phyloP scores from a whole-genome alignment of 2,113 vertebrate species.

The Takifugu flavidus region DNA sequence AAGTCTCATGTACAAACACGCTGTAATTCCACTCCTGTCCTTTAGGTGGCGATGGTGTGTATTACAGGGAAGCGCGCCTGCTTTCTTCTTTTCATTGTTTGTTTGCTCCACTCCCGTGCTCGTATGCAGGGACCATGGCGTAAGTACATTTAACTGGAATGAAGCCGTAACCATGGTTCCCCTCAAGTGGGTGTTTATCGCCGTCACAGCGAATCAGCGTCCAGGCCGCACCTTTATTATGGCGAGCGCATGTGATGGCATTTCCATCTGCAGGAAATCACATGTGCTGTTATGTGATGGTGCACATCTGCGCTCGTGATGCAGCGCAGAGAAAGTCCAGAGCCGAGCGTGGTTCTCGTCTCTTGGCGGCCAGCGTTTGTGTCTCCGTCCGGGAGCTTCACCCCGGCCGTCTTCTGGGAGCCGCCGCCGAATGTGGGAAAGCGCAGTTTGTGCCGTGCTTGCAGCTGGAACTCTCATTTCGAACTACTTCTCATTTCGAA shows the following conservation, averaged over 20 bases:
- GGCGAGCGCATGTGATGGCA: conserved; percentile 3
- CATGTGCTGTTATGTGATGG: conserved; percentile 6
- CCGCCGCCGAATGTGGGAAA: conserved; percentile 56
- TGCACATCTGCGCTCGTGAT: conserved; percentile 1
- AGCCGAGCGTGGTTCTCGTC: neutral
- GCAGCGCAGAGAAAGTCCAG: conserved; percentile 1
- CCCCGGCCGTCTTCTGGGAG: conserved; percentile 52
- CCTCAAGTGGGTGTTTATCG: neutral
- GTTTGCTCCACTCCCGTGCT: no score
- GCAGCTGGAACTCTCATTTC: conserved; percentile 58
- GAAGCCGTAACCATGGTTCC: neutral
- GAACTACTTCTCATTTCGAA: conserved; percentile 29
- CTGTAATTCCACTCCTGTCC: no score
- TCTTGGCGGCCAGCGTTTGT: conserved; percentile 22
- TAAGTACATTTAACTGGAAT: no score
- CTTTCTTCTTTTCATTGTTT: no score
- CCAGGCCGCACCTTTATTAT: neutral
- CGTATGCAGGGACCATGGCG: no score
- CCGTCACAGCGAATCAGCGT: neutral
- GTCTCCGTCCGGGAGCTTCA: conserved; percentile 28
- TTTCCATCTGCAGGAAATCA: conserved; percentile 19
- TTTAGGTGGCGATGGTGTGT: no score
- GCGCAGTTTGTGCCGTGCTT: conserved; percentile 25
- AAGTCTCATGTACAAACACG: no score
- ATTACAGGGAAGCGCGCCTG: no score